phyloP scores from a whole-genome alignment of 2,113 vertebrate species.

The Neotoma lepida region DNA sequence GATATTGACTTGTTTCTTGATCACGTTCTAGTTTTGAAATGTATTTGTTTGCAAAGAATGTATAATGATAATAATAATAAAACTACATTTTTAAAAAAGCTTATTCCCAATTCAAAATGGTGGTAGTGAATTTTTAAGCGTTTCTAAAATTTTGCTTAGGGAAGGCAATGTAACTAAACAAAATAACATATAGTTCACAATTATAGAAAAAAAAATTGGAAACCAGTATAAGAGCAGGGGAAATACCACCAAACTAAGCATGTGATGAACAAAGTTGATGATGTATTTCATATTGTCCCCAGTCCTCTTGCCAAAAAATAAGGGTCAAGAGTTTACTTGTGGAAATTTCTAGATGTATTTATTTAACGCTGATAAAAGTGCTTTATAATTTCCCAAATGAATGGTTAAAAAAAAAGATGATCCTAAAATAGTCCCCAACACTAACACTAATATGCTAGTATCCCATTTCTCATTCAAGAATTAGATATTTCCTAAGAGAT shows the following conservation, averaged over 20 bases:
- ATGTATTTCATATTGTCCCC: constrained; percentile 11
- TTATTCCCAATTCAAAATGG: constrained; percentile 1
- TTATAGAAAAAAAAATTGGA: constrained; percentile 10
- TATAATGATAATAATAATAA: background rate
- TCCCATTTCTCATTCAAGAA: constrained; percentile 8
- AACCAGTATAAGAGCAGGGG: background rate
- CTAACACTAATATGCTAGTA: background rate
- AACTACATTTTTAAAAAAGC: background rate
- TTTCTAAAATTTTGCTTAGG: constrained; percentile 27
- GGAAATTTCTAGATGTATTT: constrained; percentile 21
- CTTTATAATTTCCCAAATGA: constrained; percentile 45
- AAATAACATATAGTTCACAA: constrained; percentile 24
- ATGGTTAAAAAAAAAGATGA: background rate
- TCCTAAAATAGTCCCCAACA: constrained; percentile 36
- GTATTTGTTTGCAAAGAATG: constrained; percentile 54
- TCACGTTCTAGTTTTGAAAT: background rate
- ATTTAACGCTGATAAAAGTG: constrained; percentile 6
- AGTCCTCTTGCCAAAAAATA: constrained; percentile 24
- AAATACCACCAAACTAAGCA: constrained; percentile 4
- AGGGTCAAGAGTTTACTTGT: constrained; percentile 8
- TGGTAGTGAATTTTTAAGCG: constrained; percentile 17
- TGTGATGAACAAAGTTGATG: background rate
- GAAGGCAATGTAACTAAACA: background rate
- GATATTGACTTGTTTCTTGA: background rate
- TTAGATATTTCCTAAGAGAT: constrained; percentile 51